Evolutionary conservation across 2,888 invertebrate genomes (phyloP).

Genomic region (Nomada goodeniana): DNA sequence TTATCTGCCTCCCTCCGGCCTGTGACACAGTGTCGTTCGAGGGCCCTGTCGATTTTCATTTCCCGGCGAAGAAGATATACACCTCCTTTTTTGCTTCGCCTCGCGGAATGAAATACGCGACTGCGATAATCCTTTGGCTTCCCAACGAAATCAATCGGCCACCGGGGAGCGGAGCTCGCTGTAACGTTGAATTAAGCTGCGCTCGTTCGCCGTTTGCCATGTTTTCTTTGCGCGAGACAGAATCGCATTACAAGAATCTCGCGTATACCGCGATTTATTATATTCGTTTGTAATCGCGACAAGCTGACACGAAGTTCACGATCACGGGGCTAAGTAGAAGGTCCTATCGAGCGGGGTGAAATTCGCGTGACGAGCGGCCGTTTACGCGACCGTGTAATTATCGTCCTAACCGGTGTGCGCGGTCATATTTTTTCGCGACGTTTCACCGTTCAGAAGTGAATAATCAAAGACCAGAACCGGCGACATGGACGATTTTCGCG

Average conservation of each 20-base stretch:
- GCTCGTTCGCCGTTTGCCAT: not conserved
- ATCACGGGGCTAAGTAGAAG: not conserved
- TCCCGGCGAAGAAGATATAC: not conserved
- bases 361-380: conserved; percentile 65
- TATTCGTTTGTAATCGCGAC: not conserved
- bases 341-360: conserved; percentile 45
- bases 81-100: not conserved
- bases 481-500: conserved; percentile 36
- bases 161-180: not conserved
- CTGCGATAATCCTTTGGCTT: not conserved
- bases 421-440: conserved; percentile 61
- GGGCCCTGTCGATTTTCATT: conserved; percentile 5
- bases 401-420: conserved; percentile 57
- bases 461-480: conserved; percentile 62
- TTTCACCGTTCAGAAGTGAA: conserved; percentile 48
- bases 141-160: conserved; percentile 26
- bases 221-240: no score
- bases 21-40: conserved; percentile 6
- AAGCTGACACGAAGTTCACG: conserved; percentile 4
- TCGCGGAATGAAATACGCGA: conserved; percentile 3
- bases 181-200: not conserved
- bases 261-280: not conserved
- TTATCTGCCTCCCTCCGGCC: conserved; percentile 16
- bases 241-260: not conserved
- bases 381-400: conserved; percentile 70